phyloP scores from a whole-genome alignment of 2,888 invertebrate genomes.

The Pseudoips prasinana region DNA sequence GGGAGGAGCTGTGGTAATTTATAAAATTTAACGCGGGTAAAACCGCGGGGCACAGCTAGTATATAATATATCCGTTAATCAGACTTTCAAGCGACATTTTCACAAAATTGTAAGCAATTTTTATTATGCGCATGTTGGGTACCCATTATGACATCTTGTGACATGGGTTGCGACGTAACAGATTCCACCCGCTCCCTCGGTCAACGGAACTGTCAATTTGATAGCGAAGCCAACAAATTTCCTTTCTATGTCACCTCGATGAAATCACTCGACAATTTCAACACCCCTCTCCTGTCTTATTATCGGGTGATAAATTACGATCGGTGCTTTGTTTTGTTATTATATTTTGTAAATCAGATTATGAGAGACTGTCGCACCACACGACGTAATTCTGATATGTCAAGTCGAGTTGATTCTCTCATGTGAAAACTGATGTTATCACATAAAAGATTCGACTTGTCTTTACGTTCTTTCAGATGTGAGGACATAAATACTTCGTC shows the following conservation, averaged over 20 bases:
- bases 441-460: too few relatives aligned
- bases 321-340: conserved; percentile 21
- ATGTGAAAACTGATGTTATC: too few relatives aligned
- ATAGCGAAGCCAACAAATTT: conserved; percentile 60
- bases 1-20: too few relatives aligned
- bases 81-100: conserved; percentile 34
- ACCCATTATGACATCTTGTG: conserved; percentile 60
- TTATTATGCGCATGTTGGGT: conserved; percentile 59
- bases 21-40: too few relatives aligned
- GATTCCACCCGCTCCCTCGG: conserved; percentile 54
- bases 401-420: conserved; percentile 5
- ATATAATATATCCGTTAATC: conserved; percentile 44
- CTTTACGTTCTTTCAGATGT: too few relatives aligned
- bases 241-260: conserved; percentile 52
- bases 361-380: conserved; percentile 5
- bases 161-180: conserved; percentile 67
- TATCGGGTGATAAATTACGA: conserved; percentile 45
- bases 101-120: conserved; percentile 50
- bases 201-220: conserved; percentile 71
- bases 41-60: too few relatives aligned
- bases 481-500: conserved; percentile 11
- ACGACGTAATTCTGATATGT: not conserved
- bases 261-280: conserved; percentile 54
- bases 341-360: conserved; percentile 17
- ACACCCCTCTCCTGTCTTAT: conserved; percentile 40